phyloP scores from a whole-genome alignment of 2,113 vertebrate genomes.

The Rhineura floridana region DNA sequence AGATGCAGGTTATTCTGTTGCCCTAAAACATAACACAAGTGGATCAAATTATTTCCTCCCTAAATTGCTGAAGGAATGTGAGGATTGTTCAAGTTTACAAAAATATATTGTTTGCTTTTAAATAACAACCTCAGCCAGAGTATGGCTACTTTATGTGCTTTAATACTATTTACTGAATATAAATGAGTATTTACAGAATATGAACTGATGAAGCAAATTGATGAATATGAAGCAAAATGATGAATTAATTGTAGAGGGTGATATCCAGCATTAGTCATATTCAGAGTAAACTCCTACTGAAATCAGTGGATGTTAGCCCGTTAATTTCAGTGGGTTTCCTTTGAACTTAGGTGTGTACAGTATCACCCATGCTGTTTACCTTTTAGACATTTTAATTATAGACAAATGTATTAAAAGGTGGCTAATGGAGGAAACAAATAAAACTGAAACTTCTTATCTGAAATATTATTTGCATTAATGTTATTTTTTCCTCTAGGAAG shows the following conservation, averaged over 20 bases:
- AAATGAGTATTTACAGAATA: background rate
- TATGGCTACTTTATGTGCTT: background rate
- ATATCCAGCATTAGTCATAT: too few relatives aligned
- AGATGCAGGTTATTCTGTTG: background rate
- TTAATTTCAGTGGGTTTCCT: too few relatives aligned
- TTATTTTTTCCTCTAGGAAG: constrained; percentile 44
- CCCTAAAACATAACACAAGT: too few relatives aligned
- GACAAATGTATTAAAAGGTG: background rate
- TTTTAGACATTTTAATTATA: background rate
- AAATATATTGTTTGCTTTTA: background rate
- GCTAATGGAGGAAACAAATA: constrained; percentile 9
- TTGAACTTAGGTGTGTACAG: background rate
- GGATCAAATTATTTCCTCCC: background rate
- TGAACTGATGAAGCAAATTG: background rate
- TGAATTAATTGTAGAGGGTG: too few relatives aligned
- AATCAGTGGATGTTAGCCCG: too few relatives aligned
- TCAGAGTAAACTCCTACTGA: too few relatives aligned
- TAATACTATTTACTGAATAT: background rate
- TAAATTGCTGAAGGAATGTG: background rate
- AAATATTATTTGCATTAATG: constrained; percentile 53
- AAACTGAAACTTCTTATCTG: constrained; percentile 48
- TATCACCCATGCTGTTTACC: background rate
- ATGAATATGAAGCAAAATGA: too few relatives aligned
- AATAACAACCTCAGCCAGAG: background rate
- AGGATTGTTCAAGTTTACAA: background rate